Evolutionary conservation across 2,888 invertebrate species (phyloP).

Genomic region (Petrolisthes manimaculis): DNA sequence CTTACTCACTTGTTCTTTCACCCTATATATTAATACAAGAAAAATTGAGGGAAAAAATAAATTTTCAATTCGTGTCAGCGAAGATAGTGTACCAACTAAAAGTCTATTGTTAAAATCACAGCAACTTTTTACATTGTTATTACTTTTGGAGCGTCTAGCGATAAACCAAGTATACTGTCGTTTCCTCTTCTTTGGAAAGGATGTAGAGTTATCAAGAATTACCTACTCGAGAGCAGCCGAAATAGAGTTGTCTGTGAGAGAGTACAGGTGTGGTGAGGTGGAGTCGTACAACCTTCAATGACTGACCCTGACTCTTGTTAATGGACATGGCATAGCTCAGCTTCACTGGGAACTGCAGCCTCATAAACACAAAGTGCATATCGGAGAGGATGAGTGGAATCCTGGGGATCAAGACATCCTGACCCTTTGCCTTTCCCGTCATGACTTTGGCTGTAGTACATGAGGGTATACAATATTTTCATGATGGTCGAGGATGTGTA

Average conservation of each 20-base stretch:
- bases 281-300: constrained; percentile 64
- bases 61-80: no score
- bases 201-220: background rate
- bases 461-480: background rate
- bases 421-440: background rate
- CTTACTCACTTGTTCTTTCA: no score
- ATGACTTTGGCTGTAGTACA: background rate
- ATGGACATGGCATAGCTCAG: constrained; percentile 60
- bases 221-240: background rate
- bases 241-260: background rate
- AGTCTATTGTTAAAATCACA: no score
- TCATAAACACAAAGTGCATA: background rate
- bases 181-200: no score
- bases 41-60: no score
- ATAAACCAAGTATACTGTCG: no score
- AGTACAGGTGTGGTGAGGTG: background rate
- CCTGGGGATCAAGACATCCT: background rate
- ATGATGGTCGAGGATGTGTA: background rate
- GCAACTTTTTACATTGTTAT: no score
- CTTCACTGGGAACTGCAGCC: background rate
- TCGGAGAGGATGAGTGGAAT: constrained; percentile 1
- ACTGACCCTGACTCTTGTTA: constrained; percentile 56
- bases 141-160: no score
- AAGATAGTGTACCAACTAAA: no score
- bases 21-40: no score